Evolutionary conservation across 2,888 invertebrate genomes (phyloP).

Genomic region (Cryptocephalus primarius): DNA sequence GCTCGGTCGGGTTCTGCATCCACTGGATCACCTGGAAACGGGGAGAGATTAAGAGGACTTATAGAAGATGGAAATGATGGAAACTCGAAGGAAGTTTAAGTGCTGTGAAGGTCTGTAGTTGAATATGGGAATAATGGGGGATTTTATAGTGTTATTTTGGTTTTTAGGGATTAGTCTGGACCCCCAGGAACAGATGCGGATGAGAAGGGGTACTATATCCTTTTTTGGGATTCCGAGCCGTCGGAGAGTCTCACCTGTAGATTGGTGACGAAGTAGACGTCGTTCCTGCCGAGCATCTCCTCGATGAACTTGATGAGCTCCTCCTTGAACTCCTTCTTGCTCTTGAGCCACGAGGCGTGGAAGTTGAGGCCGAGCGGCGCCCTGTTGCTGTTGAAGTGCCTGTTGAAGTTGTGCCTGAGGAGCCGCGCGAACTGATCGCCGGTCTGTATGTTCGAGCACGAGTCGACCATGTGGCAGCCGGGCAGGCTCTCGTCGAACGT

Average conservation of each 20-base stretch:
- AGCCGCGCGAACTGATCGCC: constrained; percentile 86
- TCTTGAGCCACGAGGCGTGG: constrained; percentile 92
- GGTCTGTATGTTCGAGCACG: constrained; percentile 84
- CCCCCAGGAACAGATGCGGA: no score
- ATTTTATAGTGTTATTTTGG: no score
- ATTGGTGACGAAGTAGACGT: constrained; percentile 88
- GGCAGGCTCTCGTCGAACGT: constrained; percentile 88
- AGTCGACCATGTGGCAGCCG: constrained; percentile 91
- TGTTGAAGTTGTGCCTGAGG: constrained; percentile 87
- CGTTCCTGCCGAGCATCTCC: constrained; percentile 79
- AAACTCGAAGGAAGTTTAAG: no score
- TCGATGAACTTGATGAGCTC: constrained; percentile 88
- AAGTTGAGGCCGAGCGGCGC: constrained; percentile 88
- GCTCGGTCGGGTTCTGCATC: constrained; percentile 91
- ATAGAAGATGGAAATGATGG: no score
- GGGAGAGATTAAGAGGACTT: no score
- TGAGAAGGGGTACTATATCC: no score
- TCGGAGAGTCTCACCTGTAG: constrained; percentile 39
- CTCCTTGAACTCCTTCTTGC: constrained; percentile 85
- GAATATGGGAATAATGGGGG: no score
- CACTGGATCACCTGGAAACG: constrained; percentile 80
- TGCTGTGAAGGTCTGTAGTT: no score
- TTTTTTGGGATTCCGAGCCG: no score
- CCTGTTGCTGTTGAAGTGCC: constrained; percentile 86
- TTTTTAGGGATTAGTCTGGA: no score